Base-by-base conservation (phyloP, 2,888 invertebrate genomes). In the Branchipolynoe longqiensis region DNA sequence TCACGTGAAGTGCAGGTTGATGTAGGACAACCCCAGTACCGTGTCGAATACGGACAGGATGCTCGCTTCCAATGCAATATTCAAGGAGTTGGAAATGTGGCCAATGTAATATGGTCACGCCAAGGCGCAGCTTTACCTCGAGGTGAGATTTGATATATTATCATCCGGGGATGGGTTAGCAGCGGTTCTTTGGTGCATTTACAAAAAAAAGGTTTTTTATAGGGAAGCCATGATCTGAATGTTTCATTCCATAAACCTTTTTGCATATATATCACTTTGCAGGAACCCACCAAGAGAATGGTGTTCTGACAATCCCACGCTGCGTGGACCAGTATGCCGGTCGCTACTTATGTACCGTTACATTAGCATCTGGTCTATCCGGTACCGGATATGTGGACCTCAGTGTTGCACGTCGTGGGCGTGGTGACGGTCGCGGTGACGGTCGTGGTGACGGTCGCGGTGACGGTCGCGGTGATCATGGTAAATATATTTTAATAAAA, bases 281-380 rank as follows among this genome's bases (percentile, higher is more conserved):
- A 91, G 92, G 91, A 74, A 89, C 92, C 22, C 87, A 86, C 8
- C 92, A 93, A 88, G 89, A 90, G 4, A 89, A 97, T 1, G 95
- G 94, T 86, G 89, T 96, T 0, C 94, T 98, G 38, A 96, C 95
- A 83, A 96, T 98, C 69, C 95, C 95, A 8, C 95, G 96, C 87
- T 96, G 97, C 0, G 94, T 94, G 22, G 94, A 95, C 1, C 95
- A 95, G 14, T 97, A 98, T 93, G 96, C 96, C 12, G 99, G 99
- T 0, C 94, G 95, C 31, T 99, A 99, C 93, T 95, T 97, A 1
- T 99, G 99, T 92, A 88, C 88, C 41, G 85, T 88, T 78, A 85
- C 85, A 1, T 28, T 78, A 31, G 36, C 85, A 22, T 59, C 82
- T 1, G 83, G 59, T 64, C 87, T 8, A 0, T n/a, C 38, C 36